Percentiles rank a stretch among this genome's conserved stretches.
Conservation (phyloP, 2,113 vertebrate species). For the Cebidichthys violaceus region DNA sequence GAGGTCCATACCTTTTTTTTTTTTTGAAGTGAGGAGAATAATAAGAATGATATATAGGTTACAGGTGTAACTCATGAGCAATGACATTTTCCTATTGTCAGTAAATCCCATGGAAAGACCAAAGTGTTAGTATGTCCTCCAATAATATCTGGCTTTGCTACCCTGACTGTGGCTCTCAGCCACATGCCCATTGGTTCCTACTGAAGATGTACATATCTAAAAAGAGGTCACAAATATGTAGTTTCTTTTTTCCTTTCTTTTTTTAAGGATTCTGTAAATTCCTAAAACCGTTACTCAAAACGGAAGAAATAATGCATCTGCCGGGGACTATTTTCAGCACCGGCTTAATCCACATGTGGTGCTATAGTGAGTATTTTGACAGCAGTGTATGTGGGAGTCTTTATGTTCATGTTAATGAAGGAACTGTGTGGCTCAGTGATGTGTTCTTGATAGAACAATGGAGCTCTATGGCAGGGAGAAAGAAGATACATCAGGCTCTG, state of each 20-base stretch:
- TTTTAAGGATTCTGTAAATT: not conserved
- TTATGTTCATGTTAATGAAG: not conserved
- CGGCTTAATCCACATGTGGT: not conserved
- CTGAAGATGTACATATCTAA: too few species aligned
- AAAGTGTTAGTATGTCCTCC: not conserved
- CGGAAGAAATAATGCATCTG: not conserved
- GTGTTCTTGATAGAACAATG: not conserved
- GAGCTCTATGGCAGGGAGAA: not conserved
- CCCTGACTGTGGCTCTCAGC: too few species aligned
- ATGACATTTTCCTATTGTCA: not conserved
- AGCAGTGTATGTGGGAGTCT: not conserved
- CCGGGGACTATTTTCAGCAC: not conserved
- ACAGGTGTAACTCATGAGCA: not conserved
- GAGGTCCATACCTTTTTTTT: not conserved
- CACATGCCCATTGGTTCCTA: too few species aligned
- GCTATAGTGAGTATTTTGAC: not conserved
- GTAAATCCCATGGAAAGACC: not conserved
- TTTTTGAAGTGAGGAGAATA: not conserved
- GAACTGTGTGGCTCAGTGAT: not conserved
- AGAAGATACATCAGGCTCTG: not conserved
- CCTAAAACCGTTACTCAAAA: not conserved
- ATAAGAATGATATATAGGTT: too few species aligned
- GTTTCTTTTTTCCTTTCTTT: too few species aligned
- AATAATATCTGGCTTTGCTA: too few species aligned
- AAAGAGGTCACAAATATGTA: too few species aligned